These are phyloP conservation scores for Artibeus jamaicensis DNA, from an alignment of 2,797 vertebrate species.

Conservation along the genomic window DNA sequence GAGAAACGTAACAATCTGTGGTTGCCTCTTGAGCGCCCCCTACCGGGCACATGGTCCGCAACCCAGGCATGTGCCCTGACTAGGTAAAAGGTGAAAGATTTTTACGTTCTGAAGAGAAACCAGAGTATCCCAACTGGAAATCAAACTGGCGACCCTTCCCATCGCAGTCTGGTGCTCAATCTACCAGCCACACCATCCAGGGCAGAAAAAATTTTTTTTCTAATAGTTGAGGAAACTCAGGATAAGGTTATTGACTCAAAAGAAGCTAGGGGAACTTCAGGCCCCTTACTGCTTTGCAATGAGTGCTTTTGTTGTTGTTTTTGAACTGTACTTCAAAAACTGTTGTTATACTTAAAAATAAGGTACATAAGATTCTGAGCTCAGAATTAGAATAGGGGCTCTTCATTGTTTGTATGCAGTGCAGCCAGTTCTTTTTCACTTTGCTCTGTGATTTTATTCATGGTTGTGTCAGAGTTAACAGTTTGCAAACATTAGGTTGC, in stretches of 20 bases:
- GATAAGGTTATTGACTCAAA: background rate
- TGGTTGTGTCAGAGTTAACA: background rate
- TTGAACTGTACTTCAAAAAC: background rate
- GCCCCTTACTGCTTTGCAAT: background rate
- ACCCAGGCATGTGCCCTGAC: too few species aligned
- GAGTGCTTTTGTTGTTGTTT: background rate
- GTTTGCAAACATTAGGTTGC: background rate
- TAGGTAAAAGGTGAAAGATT: too few species aligned
- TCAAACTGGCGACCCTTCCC: too few species aligned
- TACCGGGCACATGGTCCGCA: too few species aligned
- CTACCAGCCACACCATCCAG: too few species aligned
- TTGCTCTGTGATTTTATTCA: background rate
- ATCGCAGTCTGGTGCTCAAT: too few species aligned
- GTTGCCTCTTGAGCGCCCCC: too few species aligned
- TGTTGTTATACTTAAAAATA: background rate
- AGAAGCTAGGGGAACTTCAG: background rate
- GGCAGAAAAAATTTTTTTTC: background rate
- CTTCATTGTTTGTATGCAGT: background rate
- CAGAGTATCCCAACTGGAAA: too few species aligned
- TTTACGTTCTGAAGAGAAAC: too few species aligned
- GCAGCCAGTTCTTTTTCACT: background rate
- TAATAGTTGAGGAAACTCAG: background rate
- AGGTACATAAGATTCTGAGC: background rate
- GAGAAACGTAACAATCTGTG: too few species aligned
- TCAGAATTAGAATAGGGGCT: background rate